These are phyloP conservation scores for Yponomeuta sedellus DNA, from an alignment of 2,888 invertebrate species.

Conservation along the genomic window DNA sequence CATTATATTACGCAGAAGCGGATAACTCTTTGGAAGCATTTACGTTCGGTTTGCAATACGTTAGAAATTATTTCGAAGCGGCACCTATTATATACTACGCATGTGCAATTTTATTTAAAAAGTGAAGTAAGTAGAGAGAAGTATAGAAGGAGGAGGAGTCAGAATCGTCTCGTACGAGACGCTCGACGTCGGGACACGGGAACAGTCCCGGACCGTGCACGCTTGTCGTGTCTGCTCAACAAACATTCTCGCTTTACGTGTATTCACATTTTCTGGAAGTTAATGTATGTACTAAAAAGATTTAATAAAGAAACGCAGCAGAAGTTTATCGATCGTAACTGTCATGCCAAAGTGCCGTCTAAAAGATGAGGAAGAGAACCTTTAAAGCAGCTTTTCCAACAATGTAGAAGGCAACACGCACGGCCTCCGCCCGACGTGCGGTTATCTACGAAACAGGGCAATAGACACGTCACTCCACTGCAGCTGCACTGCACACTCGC, in stretches of 20 bases:
- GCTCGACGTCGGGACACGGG: slow-evolving; percentile 58
- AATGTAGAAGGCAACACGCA: slow-evolving; percentile 74
- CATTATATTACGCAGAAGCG: slow-evolving; percentile 66
- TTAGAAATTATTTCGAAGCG: slow-evolving; percentile 59
- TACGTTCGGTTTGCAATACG: slow-evolving; percentile 59
- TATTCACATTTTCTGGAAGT: slow-evolving; percentile 17
- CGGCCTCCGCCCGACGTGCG: slow-evolving; percentile 69
- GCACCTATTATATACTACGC: slow-evolving; percentile 58
- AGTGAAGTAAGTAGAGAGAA: slow-evolving; percentile 67
- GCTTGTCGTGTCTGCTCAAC: slow-evolving; percentile 51
- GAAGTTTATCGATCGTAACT: slow-evolving; percentile 74
- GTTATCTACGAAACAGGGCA: slow-evolving; percentile 75
- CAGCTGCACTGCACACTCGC: neutral
- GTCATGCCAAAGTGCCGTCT: slow-evolving; percentile 77
- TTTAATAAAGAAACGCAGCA: slow-evolving; percentile 73
- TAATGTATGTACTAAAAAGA: slow-evolving; percentile 61
- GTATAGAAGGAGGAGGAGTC: slow-evolving; percentile 67
- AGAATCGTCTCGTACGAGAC: slow-evolving; percentile 68
- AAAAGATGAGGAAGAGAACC: slow-evolving; percentile 74
- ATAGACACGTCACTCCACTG: slow-evolving; percentile 39
- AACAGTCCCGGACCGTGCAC: slow-evolving; percentile 42
- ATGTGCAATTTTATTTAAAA: slow-evolving; percentile 69
- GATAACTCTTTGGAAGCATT: slow-evolving; percentile 56
- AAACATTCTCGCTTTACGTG: slow-evolving; percentile 47
- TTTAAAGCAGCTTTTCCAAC: slow-evolving; percentile 77